Conservation (phyloP, 2,797 vertebrate species). For the Rhinogobio ventralis region DNA sequence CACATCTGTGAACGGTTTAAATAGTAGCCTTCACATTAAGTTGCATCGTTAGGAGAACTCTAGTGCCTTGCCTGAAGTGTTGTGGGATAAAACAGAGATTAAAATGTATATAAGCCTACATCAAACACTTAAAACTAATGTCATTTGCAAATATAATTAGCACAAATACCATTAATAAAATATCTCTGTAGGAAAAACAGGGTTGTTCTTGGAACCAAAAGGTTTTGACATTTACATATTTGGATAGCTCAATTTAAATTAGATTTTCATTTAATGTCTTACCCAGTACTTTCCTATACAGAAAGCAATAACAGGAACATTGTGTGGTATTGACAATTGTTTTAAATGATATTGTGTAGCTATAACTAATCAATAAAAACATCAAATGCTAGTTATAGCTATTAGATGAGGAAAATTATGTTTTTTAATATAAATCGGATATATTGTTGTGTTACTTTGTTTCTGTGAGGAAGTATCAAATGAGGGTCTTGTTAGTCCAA, state of each 20-base stretch:
- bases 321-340: background rate
- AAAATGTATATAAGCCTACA: background rate
- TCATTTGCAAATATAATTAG: background rate
- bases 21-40: background rate
- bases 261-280: constrained; percentile 9
- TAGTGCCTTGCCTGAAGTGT: background rate
- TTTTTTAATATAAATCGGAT: background rate
- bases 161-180: background rate
- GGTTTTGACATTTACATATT: constrained; percentile 2
- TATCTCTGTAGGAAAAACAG: background rate
- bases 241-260: constrained; percentile 7
- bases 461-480: background rate
- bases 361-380: background rate
- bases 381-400: background rate
- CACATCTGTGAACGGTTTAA: background rate
- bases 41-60: background rate
- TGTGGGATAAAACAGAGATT: background rate
- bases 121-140: background rate
- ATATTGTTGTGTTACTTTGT: background rate
- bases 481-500: constrained; percentile 10
- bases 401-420: background rate
- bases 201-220: background rate
- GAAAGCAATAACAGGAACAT: background rate
- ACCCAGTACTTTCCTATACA: background rate
- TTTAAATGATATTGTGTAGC: background rate